These are phyloP conservation scores for Tetraodon nigroviridis DNA, from an alignment of 2,113 vertebrate genomes.

Conservation along the genomic window DNA sequence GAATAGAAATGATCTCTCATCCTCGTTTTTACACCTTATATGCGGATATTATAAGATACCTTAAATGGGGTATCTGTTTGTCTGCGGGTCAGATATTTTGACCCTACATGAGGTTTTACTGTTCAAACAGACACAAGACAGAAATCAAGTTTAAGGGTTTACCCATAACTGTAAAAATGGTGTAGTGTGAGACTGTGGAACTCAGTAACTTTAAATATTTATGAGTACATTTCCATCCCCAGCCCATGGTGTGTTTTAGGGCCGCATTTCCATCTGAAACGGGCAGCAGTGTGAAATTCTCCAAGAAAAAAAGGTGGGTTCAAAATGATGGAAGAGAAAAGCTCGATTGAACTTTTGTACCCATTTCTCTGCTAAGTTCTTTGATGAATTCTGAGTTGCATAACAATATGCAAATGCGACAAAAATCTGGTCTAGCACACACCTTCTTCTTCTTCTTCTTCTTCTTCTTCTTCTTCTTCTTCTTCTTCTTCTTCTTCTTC, in stretches of 20 bases:
- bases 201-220: too few species aligned
- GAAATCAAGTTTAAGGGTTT: too few species aligned
- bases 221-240: background rate
- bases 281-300: constrained; percentile 8
- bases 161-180: too few species aligned
- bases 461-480: constrained; percentile 21
- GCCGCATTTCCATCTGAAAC: background rate
- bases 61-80: too few species aligned
- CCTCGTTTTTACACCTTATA: too few species aligned
- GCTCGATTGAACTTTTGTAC: constrained; percentile 37
- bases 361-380: constrained; percentile 18
- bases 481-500: constrained; percentile 19
- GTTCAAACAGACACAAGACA: too few species aligned
- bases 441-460: constrained; percentile 16
- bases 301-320: constrained; percentile 2
- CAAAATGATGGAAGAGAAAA: constrained; percentile 7
- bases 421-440: constrained; percentile 41
- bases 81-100: too few species aligned
- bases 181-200: too few species aligned
- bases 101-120: too few species aligned
- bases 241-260: background rate
- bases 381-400: constrained; percentile 35
- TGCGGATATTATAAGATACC: too few species aligned
- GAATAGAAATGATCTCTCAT: too few species aligned
- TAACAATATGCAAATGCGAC: constrained; percentile 57